A percentile compares a stretch with the other conserved stretches of the same genome.
Conservation (phyloP, 2,113 vertebrate species). For the Verasper variegatus region DNA sequence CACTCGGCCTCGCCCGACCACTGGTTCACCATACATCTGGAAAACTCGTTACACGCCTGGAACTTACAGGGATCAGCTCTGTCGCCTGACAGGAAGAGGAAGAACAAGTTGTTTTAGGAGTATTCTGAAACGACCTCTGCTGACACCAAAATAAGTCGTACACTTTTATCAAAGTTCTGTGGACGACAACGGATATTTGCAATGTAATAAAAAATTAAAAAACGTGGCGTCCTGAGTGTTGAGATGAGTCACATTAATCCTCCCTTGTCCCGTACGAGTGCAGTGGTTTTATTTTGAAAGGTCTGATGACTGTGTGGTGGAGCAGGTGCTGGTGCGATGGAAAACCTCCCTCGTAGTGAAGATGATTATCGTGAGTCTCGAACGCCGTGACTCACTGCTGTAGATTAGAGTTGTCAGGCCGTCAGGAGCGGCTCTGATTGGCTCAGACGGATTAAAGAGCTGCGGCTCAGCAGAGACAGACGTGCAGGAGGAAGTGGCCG, state of each 20-base stretch:
- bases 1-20: conserved; percentile 93
- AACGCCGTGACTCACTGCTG: conserved; percentile 39
- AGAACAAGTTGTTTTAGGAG: not conserved
- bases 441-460: conserved; percentile 74
- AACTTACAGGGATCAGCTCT: conserved; percentile 95
- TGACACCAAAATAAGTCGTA: too few relatives aligned
- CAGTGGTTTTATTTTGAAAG: too few relatives aligned
- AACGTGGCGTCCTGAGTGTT: too few relatives aligned
- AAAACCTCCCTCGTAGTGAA: conserved; percentile 12
- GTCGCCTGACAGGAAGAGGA: conserved; percentile 83
- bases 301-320: too few relatives aligned
- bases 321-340: conserved; percentile 18
- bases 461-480: conserved; percentile 10
- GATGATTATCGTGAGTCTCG: conserved; percentile 6
- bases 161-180: too few relatives aligned
- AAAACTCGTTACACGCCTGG: conserved; percentile 95
- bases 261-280: too few relatives aligned
- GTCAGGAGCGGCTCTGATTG: conserved; percentile 53
- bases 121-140: too few relatives aligned
- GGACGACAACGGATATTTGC: too few relatives aligned
- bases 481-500: not conserved
- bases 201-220: too few relatives aligned
- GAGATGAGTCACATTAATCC: too few relatives aligned
- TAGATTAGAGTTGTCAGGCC: conserved; percentile 50
- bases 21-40: conserved; percentile 88